These are phyloP conservation scores for Stenchaetothrips biformis DNA, from an alignment of 2,888 invertebrate genomes.

Conservation along the genomic window DNA sequence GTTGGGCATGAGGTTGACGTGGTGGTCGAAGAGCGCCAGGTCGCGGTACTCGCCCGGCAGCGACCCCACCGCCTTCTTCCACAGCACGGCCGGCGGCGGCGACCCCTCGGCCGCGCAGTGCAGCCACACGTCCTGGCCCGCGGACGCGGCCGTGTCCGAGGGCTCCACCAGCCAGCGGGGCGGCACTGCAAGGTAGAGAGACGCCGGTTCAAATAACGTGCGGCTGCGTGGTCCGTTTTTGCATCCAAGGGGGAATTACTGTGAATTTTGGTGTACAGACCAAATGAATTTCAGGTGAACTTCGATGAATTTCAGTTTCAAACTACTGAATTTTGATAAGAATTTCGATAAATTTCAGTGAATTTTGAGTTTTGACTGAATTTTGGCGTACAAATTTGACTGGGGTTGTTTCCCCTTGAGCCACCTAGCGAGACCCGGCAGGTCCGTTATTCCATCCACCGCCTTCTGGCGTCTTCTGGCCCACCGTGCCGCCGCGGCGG, in stretches of 20 bases:
- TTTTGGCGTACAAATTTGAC: no score
- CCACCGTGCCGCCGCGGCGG: no score
- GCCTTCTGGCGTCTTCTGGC: no score
- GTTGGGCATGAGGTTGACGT: conserved; percentile 70
- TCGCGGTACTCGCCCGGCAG: conserved; percentile 74
- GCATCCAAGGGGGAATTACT: no score
- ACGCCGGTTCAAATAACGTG: conserved; percentile 2
- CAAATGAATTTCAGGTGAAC: no score
- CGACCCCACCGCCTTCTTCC: conserved; percentile 83
- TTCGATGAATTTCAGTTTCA: neutral
- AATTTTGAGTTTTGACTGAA: no score
- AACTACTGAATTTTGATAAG: no score
- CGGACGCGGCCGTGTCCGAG: conserved; percentile 72
- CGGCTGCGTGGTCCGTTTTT: no score
- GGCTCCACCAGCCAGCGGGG: conserved; percentile 87
- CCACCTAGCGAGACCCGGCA: no score
- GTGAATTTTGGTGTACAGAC: neutral
- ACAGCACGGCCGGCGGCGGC: conserved; percentile 79
- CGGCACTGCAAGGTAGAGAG: conserved; percentile 58
- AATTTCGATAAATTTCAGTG: no score
- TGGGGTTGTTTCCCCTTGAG: no score
- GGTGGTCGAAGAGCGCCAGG: conserved; percentile 67
- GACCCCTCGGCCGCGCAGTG: conserved; percentile 90
- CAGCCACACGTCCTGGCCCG: conserved; percentile 75
- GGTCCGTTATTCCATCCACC: no score